phyloP scores from a whole-genome alignment of 2,113 vertebrate species.

The Notarius lentiginosus region DNA sequence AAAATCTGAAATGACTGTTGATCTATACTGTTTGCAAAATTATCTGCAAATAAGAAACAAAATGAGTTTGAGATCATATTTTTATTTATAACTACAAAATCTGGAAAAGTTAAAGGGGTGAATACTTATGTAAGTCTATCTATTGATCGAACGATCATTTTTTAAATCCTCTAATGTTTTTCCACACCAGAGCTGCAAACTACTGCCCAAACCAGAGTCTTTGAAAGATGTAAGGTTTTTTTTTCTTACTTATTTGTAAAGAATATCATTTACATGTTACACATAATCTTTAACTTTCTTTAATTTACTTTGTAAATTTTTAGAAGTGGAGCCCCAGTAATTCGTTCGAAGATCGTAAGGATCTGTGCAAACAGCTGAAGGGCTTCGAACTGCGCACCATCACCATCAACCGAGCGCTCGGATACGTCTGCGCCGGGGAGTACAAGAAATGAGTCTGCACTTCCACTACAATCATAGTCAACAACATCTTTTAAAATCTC shows the following conservation, averaged over 20 bases:
- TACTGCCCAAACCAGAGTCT: background rate
- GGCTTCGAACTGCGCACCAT: conserved; percentile 74
- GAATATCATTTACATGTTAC: background rate
- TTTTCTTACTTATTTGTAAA: too few relatives aligned
- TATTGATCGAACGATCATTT: background rate
- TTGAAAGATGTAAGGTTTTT: background rate
- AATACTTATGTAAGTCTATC: background rate
- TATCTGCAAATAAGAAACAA: background rate
- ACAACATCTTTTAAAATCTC: background rate
- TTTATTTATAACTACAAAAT: background rate
- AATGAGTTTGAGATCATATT: background rate
- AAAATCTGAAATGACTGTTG: background rate
- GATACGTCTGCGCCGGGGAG: conserved; percentile 70
- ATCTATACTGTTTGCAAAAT: background rate
- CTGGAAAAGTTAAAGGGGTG: background rate
- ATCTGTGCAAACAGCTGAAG: conserved; percentile 76
- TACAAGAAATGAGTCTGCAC: conserved; percentile 53
- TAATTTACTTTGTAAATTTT: background rate
- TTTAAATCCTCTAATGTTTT: background rate
- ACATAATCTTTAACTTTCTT: background rate
- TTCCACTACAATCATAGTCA: conserved; percentile 13
- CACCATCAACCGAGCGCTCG: conserved; percentile 80
- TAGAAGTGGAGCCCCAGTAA: conserved; percentile 27
- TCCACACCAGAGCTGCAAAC: conserved; percentile 11
- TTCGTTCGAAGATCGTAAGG: conserved; percentile 61